Base-by-base conservation (phyloP, 2,888 invertebrate genomes). In the Dioctria linearis region DNA sequence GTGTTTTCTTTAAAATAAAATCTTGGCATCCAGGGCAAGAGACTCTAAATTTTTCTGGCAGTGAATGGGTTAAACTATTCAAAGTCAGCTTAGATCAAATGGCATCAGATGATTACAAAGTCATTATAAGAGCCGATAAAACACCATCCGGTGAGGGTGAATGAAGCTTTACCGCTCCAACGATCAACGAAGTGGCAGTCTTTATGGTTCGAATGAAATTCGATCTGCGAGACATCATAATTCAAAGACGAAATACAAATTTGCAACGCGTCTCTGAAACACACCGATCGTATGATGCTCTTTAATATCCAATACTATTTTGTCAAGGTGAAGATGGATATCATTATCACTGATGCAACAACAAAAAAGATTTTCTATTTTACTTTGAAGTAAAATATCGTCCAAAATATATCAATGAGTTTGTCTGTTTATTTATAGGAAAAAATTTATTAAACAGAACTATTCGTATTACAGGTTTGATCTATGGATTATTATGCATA, bases 231-330 rank as follows among this genome's bases (percentile, higher is more conserved):
- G 84, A 85, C 80, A 86, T 87, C 59, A 82, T 85, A 40, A 40
- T 87, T 3, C 83, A 85, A 63, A 82, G 84, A 63, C 79, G 80
- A 37, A 69, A 80, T 78, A 25, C 80, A n/a, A 25, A 66, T 2
- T 25, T 86, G 63, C 76, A 83, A 54, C 83, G 80, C 42, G 81
- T 85, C 25, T 65, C 71, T 13, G 84, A 86, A 82, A 85, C 84
- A 5, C 85, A 86, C 69, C 83, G 85, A n/a, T 83, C 83, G 49
- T 86, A 85, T 75, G 87, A 88, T 82, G 85, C 87, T 8, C 82
- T 88, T 54, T 85, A 86, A 80, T 90, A 89, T 83, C 84, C 84
- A 5, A 49, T 85, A 57, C 81, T 84, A 39, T 85, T 84, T 82
- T 85, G 84, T 82, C 82, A 84, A 80, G 84, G 84, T 78, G 83